A percentile compares a stretch with the other conserved stretches of the same genome.
Evolutionary conservation across 2,888 invertebrate genomes (phyloP).

Genomic region (Cryptophagus acutangulus): DNA sequence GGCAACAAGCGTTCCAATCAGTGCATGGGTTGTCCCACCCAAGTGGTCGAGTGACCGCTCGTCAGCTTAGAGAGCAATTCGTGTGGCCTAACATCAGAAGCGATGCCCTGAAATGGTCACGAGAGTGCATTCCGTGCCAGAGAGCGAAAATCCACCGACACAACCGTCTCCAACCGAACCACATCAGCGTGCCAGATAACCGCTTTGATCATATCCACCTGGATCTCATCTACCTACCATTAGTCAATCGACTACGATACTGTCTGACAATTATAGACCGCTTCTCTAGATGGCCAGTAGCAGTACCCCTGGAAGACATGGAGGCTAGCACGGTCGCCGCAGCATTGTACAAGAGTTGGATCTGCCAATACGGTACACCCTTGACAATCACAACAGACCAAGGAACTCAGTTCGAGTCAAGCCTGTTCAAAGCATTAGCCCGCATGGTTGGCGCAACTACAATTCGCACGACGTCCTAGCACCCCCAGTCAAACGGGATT

Average conservation of each 20-base stretch:
- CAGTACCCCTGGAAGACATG: conserved; percentile 15
- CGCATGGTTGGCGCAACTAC: conserved; percentile 11
- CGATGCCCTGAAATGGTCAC: conserved; percentile 38
- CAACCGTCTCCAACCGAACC: conserved; percentile 26
- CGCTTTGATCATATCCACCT: conserved; percentile 13
- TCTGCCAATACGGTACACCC: conserved; percentile 5
- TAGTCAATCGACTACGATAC: conserved; percentile 12
- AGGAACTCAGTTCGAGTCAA: conserved; percentile 1
- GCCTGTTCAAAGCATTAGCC: not conserved
- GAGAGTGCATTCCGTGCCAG: conserved; percentile 36
- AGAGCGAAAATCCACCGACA: conserved; percentile 36
- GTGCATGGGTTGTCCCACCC: conserved; percentile 34
- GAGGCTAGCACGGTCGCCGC: conserved; percentile 12
- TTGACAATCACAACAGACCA: conserved; percentile 20
- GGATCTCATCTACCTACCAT: conserved; percentile 20
- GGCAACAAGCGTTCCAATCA: conserved; percentile 15
- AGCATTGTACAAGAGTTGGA: conserved; percentile 6
- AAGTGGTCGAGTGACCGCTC: conserved; percentile 26
- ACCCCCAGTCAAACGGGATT: conserved; percentile 21
- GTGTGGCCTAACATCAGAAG: conserved; percentile 41
- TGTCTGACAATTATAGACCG: conserved; percentile 19
- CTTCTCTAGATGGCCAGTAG: conserved; percentile 22
- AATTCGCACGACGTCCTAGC: conserved; percentile 22
- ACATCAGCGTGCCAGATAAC: conserved; percentile 26
- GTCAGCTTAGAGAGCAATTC: conserved; percentile 35